A percentile compares a stretch with the other conserved stretches of the same genome.
Conservation (phyloP, 2,797 vertebrate species). For the Sphaeramia orbicularis region DNA sequence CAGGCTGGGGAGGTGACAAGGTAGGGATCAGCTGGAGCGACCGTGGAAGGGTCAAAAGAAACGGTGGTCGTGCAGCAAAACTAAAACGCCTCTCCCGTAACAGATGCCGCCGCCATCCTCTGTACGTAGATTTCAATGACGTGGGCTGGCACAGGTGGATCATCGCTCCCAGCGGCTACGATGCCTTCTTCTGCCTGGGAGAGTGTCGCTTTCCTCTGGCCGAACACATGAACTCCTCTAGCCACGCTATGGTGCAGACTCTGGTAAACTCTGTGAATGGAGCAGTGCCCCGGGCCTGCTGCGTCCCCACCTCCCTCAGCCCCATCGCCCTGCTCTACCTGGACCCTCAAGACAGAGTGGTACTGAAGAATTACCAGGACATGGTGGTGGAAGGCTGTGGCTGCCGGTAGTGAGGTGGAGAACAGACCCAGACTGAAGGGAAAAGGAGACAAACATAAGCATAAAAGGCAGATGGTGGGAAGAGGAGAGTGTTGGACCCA, state of each 20-base stretch:
- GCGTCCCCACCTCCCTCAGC: conserved; percentile 88
- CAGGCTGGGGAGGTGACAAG: conserved; percentile 60
- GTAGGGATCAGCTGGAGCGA: conserved; percentile 64
- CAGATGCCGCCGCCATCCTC: conserved; percentile 86
- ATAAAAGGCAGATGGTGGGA: conserved; percentile 32
- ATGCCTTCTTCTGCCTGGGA: conserved; percentile 89
- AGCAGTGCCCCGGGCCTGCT: conserved; percentile 87
- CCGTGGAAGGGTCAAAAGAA: conserved; percentile 84
- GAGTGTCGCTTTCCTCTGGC: conserved; percentile 90
- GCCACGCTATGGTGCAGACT: conserved; percentile 91
- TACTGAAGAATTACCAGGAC: conserved; percentile 90
- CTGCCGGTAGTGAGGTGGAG: conserved; percentile 80
- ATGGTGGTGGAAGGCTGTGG: conserved; percentile 92
- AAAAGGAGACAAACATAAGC: conserved; percentile 22
- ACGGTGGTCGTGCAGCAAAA: conserved; percentile 82
- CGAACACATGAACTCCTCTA: conserved; percentile 91
- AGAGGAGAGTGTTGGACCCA: conserved; percentile 25
- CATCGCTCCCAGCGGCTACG: conserved; percentile 88
- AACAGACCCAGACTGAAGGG: conserved; percentile 12
- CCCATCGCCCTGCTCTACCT: conserved; percentile 89
- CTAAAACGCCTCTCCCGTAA: conserved; percentile 84
- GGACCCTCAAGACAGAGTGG: conserved; percentile 87
- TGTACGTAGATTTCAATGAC: conserved; percentile 90
- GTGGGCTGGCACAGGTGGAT: conserved; percentile 92
- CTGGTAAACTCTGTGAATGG: conserved; percentile 90